These are phyloP conservation scores for Caloenas nicobarica DNA, from an alignment of 2,113 vertebrate genomes.

Conservation along the genomic window DNA sequence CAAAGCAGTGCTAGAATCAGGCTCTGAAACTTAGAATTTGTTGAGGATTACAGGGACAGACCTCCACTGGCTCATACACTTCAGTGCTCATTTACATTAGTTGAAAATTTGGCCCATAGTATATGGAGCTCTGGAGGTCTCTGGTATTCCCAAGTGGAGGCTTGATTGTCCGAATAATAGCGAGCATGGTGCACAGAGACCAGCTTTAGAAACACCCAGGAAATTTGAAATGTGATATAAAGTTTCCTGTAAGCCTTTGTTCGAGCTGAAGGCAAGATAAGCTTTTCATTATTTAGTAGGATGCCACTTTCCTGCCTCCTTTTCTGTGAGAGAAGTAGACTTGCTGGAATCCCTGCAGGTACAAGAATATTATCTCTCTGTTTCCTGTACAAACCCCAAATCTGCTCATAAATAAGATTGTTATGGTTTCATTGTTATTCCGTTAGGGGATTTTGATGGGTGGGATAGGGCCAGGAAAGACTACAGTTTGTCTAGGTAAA, in stretches of 20 bases:
- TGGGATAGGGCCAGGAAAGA: not conserved
- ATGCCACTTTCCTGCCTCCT: conserved; percentile 34
- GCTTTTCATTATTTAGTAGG: conserved; percentile 62
- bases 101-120: not conserved
- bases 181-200: not conserved
- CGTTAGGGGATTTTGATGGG: not conserved
- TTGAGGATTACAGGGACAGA: not conserved
- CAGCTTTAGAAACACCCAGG: not conserved
- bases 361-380: not conserved
- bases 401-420: not conserved
- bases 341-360: conserved; percentile 27
- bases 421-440: not conserved
- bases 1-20: not conserved
- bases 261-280: conserved; percentile 51
- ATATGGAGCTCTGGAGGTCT: not conserved
- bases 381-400: not conserved
- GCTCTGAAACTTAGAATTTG: not conserved
- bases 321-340: conserved; percentile 10
- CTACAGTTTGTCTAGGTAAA: not conserved
- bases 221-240: conserved; percentile 42
- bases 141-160: not conserved
- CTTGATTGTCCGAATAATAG: not conserved
- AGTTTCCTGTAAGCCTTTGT: conserved; percentile 44
- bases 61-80: not conserved
- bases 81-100: not conserved